Conservation (phyloP, 2,113 vertebrate genomes). For the Brachirus orientalis region DNA sequence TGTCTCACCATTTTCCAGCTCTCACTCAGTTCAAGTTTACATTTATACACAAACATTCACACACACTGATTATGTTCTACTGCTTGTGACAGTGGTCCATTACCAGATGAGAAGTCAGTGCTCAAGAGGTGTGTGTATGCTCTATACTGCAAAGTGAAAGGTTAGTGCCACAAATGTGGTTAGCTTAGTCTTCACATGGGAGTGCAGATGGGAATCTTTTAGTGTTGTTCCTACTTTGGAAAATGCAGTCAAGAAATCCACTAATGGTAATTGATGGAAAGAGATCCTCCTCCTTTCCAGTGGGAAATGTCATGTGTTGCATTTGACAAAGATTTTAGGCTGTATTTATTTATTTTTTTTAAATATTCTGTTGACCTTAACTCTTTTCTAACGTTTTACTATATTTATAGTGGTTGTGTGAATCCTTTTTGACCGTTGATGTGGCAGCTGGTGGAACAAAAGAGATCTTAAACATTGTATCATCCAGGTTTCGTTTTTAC, state of each 20-base stretch:
- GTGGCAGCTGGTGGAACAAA: constrained; percentile 21
- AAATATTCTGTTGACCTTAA: not conserved
- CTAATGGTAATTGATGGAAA: constrained; percentile 18
- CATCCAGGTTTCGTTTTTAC: constrained; percentile 27
- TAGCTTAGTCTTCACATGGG: not conserved
- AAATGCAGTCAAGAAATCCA: constrained; percentile 34
- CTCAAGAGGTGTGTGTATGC: not conserved
- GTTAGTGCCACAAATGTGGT: constrained; percentile 23
- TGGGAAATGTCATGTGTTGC: not conserved
- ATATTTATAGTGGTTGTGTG: not conserved
- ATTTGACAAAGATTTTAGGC: constrained; percentile 25
- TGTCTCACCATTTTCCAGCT: constrained; percentile 30
- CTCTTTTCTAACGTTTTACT: not conserved
- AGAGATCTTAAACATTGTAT: constrained; percentile 10
- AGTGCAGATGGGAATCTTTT: constrained; percentile 11
- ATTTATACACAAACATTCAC: constrained; percentile 8
- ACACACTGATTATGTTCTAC: constrained; percentile 4
- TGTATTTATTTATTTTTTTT: not conserved
- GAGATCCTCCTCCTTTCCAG: not conserved
- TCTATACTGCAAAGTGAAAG: constrained; percentile 13
- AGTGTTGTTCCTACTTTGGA: constrained; percentile 27
- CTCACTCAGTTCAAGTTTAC: constrained; percentile 13
- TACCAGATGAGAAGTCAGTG: not conserved
- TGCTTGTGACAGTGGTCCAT: constrained; percentile 37
- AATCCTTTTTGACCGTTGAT: not conserved